phyloP scores from a whole-genome alignment of 1,140 invertebrate genomes.

The Chironomus tepperi region DNA sequence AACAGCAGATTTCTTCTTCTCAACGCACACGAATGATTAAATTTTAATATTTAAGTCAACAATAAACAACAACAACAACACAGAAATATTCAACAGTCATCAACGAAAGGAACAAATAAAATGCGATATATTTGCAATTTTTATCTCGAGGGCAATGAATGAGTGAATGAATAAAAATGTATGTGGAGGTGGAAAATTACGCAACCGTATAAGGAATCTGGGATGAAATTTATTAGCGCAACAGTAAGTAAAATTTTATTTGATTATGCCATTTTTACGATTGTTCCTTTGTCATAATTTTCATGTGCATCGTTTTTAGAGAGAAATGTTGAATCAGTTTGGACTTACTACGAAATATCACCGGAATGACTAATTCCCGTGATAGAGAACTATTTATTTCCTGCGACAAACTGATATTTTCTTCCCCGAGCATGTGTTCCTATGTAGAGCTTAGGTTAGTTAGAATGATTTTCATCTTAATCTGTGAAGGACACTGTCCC shows the following conservation, averaged over 20 bases:
- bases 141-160: neutral
- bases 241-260: slow-evolving; percentile 23
- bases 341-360: no score
- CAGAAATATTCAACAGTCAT: slow-evolving; percentile 5
- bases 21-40: slow-evolving; percentile 15
- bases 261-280: slow-evolving; percentile 23
- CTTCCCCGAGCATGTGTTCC: no score
- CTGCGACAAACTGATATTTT: no score
- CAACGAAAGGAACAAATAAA: neutral
- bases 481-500: no score
- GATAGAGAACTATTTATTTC: no score
- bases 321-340: no score
- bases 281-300: neutral
- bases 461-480: no score
- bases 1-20: slow-evolving; percentile 7
- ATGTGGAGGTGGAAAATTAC: neutral
- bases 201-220: neutral
- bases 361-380: no score
- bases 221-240: slow-evolving; percentile 18
- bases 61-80: slow-evolving; percentile 17
- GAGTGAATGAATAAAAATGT: neutral
- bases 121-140: slow-evolving; percentile 17
- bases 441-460: no score
- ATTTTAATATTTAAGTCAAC: slow-evolving; percentile 24
- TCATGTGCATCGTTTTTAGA: neutral